These are phyloP conservation scores for Spodoptera litura DNA, from an alignment of 1,140 invertebrate species.

Conservation along the genomic window DNA sequence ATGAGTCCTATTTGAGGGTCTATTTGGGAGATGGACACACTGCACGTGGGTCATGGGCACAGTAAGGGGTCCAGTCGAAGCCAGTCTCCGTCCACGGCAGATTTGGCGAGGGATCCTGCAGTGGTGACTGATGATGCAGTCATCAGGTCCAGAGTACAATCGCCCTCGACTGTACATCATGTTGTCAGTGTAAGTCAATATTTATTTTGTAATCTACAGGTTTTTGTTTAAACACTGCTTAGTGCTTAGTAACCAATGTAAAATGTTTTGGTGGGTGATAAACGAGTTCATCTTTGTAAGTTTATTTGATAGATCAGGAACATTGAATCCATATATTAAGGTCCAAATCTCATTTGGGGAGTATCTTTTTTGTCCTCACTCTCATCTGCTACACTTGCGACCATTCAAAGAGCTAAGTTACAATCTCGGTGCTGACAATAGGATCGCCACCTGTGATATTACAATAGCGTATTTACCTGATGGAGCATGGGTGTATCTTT, in stretches of 20 bases:
- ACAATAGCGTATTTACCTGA: too few species aligned
- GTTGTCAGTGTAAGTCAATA: constrained; percentile 68
- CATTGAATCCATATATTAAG: too few species aligned
- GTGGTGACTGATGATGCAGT: constrained; percentile 76
- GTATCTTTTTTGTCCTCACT: too few species aligned
- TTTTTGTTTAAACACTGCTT: not conserved
- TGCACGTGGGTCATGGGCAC: constrained; percentile 75
- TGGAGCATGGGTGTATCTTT: too few species aligned
- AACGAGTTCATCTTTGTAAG: too few species aligned
- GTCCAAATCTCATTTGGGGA: too few species aligned
- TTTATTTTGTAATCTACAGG: not conserved
- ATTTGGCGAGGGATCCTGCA: constrained; percentile 74
- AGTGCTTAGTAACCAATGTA: not conserved
- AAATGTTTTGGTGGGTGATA: too few species aligned
- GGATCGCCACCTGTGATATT: too few species aligned
- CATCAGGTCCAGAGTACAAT: constrained; percentile 79
- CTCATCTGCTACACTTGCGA: too few species aligned
- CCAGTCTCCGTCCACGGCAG: constrained; percentile 81
- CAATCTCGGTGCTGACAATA: too few species aligned
- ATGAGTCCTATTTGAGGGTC: constrained; percentile 29
- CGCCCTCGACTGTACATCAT: constrained; percentile 77
- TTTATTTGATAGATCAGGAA: too few species aligned
- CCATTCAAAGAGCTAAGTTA: too few species aligned
- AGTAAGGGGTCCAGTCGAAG: constrained; percentile 80
- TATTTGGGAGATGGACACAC: constrained; percentile 72